Base-by-base conservation (phyloP, 2,797 vertebrate genomes). In the Chiloscyllium punctatum region DNA sequence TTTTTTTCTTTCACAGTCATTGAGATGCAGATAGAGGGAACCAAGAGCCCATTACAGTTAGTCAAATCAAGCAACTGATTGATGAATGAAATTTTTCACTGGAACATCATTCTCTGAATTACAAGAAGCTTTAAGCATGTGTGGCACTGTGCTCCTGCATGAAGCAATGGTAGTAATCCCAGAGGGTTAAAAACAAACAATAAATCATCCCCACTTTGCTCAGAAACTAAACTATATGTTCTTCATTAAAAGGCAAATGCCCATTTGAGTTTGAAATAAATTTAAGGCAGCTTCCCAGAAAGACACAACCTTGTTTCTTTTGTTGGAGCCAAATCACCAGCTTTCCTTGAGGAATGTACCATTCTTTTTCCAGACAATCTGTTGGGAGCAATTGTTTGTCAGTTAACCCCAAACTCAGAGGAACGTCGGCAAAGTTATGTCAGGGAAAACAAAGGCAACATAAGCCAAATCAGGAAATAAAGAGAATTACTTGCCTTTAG, bases 11-110 rank as follows among this genome's bases (percentile, higher is more conserved):
- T 66, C 4, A 13, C 23, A 42, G 62, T 92, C 90, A 92, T 42
- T 92, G 90, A 69, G n/a, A 69, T 68, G 90, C 66, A 92, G n/a
- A 23, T 69, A 42, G 66, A 42, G 66, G 18, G 62, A 68, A 25
- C 21, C n/a, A 11, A 69, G 90, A 69, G 90, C 66, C 90, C n/a
- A 66, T 69, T 69, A 69, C 90, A 25, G n/a, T 92, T 92, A 25
- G 90, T 69, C 62, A 92, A 92, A 92, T 92, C 90, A 92, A 92
- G 66, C 6, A 37, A 5, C 62, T 69, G 62, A 42, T 69, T 92
- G 90, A 92, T 25, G 62, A 69, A 66, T 42, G 90, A 25, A 92
- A 11, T 92, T 37, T 37, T 69, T 92, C 90, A 92, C 25, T 92
- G 90, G 90, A 92, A 92, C 90, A 69, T 37, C 18, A 42, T 48